Conservation (phyloP, 1,140 invertebrate species). For the Asbolus verrucosus region DNA sequence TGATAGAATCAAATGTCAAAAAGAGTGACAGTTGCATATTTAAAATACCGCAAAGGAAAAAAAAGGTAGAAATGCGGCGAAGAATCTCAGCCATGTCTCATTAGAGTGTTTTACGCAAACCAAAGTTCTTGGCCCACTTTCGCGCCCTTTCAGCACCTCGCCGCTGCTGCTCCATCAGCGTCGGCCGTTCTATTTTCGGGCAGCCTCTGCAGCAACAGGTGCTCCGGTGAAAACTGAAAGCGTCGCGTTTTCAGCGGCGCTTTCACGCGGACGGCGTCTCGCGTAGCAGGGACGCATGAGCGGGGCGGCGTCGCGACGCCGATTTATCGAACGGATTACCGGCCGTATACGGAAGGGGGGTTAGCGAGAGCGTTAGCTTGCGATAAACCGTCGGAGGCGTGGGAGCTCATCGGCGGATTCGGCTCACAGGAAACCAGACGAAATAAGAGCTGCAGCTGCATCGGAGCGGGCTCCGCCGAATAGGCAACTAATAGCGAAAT, state of each 20-base stretch:
- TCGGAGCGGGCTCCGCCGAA: background rate
- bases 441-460: background rate
- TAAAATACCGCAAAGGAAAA: too few species aligned
- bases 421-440: constrained; percentile 50
- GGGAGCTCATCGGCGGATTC: constrained; percentile 57
- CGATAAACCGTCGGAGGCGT: constrained; percentile 44
- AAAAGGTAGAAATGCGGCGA: too few species aligned
- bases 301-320: constrained; percentile 49
- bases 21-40: too few species aligned
- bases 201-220: constrained; percentile 22
- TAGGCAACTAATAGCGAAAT: too few species aligned
- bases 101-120: too few species aligned
- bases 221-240: constrained; percentile 32
- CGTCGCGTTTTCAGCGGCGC: constrained; percentile 48
- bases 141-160: background rate
- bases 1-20: too few species aligned
- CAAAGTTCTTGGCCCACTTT: too few species aligned
- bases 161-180: background rate
- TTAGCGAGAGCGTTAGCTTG: constrained; percentile 17
- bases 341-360: constrained; percentile 11
- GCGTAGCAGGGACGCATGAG: constrained; percentile 39
- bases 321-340: constrained; percentile 1
- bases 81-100: too few species aligned
- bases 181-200: background rate
- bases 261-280: constrained; percentile 52